Percentiles rank a stretch among this genome's conserved stretches.
Evolutionary conservation across 2,888 invertebrate genomes (phyloP).

Genomic region (Caenorhabditis becei): DNA sequence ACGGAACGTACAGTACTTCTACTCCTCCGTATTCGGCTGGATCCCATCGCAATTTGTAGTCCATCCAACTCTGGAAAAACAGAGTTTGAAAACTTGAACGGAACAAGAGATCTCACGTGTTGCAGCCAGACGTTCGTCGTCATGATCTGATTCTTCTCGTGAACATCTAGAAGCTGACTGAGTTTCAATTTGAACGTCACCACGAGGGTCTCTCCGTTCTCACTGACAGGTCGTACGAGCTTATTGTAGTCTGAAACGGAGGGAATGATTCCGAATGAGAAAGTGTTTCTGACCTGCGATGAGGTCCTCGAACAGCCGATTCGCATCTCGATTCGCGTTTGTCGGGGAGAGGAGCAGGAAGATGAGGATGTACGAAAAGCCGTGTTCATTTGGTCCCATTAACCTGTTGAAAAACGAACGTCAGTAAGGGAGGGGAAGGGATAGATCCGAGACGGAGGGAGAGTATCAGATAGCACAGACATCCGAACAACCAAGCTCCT

Average conservation of each 20-base stretch:
- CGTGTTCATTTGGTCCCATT: conserved; percentile 63
- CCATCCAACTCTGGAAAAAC: conserved; percentile 80
- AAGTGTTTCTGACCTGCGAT: conserved; percentile 58
- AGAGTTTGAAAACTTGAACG: neutral
- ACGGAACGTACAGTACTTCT: conserved; percentile 82
- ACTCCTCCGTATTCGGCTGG: conserved; percentile 82
- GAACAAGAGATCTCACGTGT: conserved; percentile 72
- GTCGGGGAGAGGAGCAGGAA: conserved; percentile 48
- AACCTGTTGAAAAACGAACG: conserved; percentile 43
- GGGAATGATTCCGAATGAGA: neutral
- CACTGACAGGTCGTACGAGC: conserved; percentile 81
- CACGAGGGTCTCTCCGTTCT: conserved; percentile 84
- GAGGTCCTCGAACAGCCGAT: conserved; percentile 78
- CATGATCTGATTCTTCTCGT: conserved; percentile 81
- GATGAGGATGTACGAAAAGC: conserved; percentile 47
- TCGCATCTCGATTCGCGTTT: conserved; percentile 73
- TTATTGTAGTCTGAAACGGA: conserved; percentile 79
- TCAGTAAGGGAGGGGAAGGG: neutral
- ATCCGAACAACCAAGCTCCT: conserved; percentile 3
- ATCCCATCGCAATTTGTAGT: conserved; percentile 81
- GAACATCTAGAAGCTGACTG: conserved; percentile 87
- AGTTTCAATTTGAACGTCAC: conserved; percentile 86
- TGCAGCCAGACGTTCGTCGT: conserved; percentile 82
- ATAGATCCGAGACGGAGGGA: neutral
- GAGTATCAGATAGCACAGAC: neutral